Conservation (phyloP, 2,113 vertebrate species). For the Steatornis caripensis region DNA sequence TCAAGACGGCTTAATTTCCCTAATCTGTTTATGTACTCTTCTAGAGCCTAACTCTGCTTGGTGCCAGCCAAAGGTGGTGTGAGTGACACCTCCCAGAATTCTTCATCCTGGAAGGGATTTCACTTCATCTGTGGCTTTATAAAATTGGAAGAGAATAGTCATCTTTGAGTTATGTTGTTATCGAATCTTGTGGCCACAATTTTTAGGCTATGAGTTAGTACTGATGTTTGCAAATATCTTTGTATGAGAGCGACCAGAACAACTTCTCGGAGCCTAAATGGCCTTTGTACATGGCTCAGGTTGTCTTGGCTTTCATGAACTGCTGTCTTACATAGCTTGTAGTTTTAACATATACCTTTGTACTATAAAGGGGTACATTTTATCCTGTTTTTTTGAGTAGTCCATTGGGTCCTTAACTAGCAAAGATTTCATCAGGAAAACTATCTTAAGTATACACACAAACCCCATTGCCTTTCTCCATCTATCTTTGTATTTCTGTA, state of each 20-base stretch:
- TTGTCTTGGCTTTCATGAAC: neutral
- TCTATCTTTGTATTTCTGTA: neutral
- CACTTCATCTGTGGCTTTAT: neutral
- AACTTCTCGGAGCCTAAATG: neutral
- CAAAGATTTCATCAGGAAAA: neutral
- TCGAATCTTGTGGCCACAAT: rapidly evolving
- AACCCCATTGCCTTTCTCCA: neutral
- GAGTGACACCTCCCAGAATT: neutral
- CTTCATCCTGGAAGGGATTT: neutral
- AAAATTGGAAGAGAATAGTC: neutral
- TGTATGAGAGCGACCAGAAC: neutral
- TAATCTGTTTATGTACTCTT: neutral
- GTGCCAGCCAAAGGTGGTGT: neutral
- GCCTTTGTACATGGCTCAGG: neutral
- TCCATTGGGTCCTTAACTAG: neutral
- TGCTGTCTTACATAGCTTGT: neutral
- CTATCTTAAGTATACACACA: neutral
- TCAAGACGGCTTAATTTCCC: neutral
- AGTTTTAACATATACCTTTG: neutral
- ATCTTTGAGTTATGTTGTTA: neutral
- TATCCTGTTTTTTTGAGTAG: neutral
- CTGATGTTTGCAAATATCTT: neutral
- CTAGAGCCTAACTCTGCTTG: neutral
- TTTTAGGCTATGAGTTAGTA: neutral
- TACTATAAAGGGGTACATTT: neutral